Base-by-base conservation (phyloP, 2,113 vertebrate species). In the Bos indicus region DNA sequence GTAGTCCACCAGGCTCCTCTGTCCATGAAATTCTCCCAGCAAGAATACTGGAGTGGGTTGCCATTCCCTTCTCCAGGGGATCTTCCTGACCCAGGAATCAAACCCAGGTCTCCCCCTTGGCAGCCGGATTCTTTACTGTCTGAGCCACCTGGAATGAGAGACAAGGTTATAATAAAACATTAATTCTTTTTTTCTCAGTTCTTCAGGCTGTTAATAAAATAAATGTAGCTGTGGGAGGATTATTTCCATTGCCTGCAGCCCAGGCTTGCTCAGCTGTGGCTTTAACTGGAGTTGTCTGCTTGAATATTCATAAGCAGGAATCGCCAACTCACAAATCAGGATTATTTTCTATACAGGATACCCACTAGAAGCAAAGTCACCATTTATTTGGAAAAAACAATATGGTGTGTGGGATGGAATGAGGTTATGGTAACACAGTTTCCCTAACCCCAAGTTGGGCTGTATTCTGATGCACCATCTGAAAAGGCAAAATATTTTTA, bases 401-500 rank as follows among this genome's bases (percentile, higher is more conserved):
- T 97, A 94, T 98, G 97, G 95, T 97, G 77, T 89, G 95, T 98
- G 46, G 97, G 98, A 95, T 94, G 94, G 36, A 88, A 86, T 86
- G 85, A 96, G 93, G 92, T 90, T 88, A 84, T 62, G 57, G 67
- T 52, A 93, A 96, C 90, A 97, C 51, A 96, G 90, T 92, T 95
- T 98, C 82, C 67, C 71, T 97, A 88, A 97, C 93, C 97, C 36
- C 88, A 57, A 96, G 52, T 62, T 82, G 67, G 26, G 13, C 51
- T 97, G 81, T 84, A 54, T 97, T 96, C 92, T 96, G 96, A 97
- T 81, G 96, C 90, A 92, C 84, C 48, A 82, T 84, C 91, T 96
- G 88, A 81, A 62, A 92, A 97, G 60, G 78, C 90, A 98, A 97
- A 98, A 98, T 97, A 98, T 98, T 98, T 98, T 95, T 97, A 85